phyloP scores from a whole-genome alignment of 2,888 invertebrate genomes.

The Stenoptilia bipunctidactyla region DNA sequence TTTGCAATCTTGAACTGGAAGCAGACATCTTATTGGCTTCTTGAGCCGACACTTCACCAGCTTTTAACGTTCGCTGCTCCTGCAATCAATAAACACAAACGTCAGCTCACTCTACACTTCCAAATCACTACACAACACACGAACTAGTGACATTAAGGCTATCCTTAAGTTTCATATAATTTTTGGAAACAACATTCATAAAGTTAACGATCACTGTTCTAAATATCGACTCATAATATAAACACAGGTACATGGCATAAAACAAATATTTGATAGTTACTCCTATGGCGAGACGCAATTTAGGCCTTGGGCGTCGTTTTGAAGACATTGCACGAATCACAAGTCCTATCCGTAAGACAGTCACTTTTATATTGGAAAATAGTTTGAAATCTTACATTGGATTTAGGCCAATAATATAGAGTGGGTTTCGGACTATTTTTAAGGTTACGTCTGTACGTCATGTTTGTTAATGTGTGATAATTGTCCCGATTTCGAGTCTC shows the following conservation, averaged over 20 bases:
- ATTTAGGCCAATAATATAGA: slow-evolving; percentile 61
- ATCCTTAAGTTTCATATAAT: too few species aligned
- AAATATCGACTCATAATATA: background rate
- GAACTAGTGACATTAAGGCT: background rate
- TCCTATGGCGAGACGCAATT: slow-evolving; percentile 55
- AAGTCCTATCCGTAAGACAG: slow-evolving; percentile 22
- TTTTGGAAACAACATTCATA: too few species aligned
- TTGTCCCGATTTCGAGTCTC: slow-evolving; percentile 43
- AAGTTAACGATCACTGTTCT: background rate
- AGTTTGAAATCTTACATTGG: slow-evolving; percentile 59
- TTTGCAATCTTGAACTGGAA: slow-evolving; percentile 86
- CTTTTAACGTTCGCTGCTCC: slow-evolving; percentile 87
- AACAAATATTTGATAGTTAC: slow-evolving; percentile 59
- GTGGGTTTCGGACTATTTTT: slow-evolving; percentile 52
- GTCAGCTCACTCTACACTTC: background rate
- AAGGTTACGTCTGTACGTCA: slow-evolving; percentile 48
- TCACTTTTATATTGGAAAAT: slow-evolving; percentile 51
- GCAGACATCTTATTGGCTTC: slow-evolving; percentile 89
- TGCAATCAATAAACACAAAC: slow-evolving; percentile 40
- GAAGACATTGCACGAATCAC: slow-evolving; percentile 46
- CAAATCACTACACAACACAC: background rate
- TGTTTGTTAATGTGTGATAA: slow-evolving; percentile 31
- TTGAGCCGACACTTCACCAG: slow-evolving; percentile 87
- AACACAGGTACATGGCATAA: slow-evolving; percentile 10
- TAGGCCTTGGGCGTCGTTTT: slow-evolving; percentile 52